Base-by-base conservation (phyloP, 2,888 invertebrate species). In the Eupithecia tripunctaria region DNA sequence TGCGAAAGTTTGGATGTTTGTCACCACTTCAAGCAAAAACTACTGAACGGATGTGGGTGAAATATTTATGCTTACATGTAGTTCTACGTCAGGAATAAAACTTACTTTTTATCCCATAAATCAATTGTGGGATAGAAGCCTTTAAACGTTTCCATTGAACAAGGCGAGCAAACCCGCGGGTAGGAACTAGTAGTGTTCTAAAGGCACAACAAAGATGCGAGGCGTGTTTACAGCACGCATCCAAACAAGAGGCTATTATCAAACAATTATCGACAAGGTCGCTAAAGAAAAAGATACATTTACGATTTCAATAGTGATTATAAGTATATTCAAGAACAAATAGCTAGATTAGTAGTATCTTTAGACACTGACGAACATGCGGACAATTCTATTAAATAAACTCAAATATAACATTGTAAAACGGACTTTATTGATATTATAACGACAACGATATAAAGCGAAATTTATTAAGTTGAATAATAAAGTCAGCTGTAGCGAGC, bases 221-320 rank as follows among this genome's bases (percentile, higher is more conserved):
- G 75, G 73, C 76, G 72, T 76, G 76, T 70, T 76, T 75, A 68
- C 71, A 76, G 78, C 73, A 72, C 72, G 77, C 71, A 77, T 76
- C 80, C 80, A 80, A 81, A 78, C 79, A 74, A 81, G 80, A 78
- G 83, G 79, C 78, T 82, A 86, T 84, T 85, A 84, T 85, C 82
- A 82, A 79, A 78, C 82, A 88, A 88, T 85, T 87, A 89, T 85
- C 85, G 84, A 82, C 88, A 88, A 89, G 89, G 89, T 82, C 81
- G 81, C 79, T 83, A 84, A 85, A 85, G 84, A 84, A 87, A 83
- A 84, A 81, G 84, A 86, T 87, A 83, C 86, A 85, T 85, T 84
- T 86, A 88, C 87, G 84, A 86, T 89, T 88, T 88, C 84, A 88
- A 89, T 87, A 88, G 88, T 87, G 87, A 88, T 89, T 85, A 85